Evolutionary conservation across 2,888 invertebrate genomes (phyloP), one percentile per base, ranked within the genome.

Genomic region (Heliconius cydno): DNA sequence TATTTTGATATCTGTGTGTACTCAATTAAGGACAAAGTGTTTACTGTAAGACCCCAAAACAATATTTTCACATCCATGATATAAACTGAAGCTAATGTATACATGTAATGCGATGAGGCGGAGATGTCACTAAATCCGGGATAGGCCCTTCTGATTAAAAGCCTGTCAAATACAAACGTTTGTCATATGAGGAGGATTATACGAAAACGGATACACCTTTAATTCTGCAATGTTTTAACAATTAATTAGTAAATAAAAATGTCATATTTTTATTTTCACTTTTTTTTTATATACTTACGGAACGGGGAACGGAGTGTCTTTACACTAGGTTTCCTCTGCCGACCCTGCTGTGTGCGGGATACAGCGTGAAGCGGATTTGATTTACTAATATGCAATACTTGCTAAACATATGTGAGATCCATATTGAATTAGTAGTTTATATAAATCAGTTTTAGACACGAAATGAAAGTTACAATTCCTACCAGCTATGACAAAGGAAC

Each of bases 81-180:
- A 34, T 73, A 73, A 60, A 1, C 73, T 34, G 25, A 73, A 46
- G 73, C 22, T 46, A 60, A 67, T 60, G 57, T 52, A 67, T 57
- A 73, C 10, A 78, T 63, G 30, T 66, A 46, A 67, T 74, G 66
- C 74, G 41, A 63, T 77, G 67, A 77, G 78, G 25, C 66, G 46
- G 68, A 76, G 71, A 80, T 77, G 78, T 79, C 73, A 76, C 72
- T 71, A 76, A 82, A 82, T 81, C 82, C 80, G 46, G 82, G 71
- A 79, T 70, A 76, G 71, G 80, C 71, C 71, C 71, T 74, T 76
- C 68, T 76, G 79, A 82, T 82, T 82, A 81, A 76, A 82, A 81
- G 73, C 80, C 82, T 78, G 80, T 81, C 82, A 82, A 82, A 81
- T 78, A 78, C 76, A 72, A 79, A 77, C 82, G 73, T 81, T 78